Evolutionary conservation across 2,113 vertebrate genomes (phyloP).

Genomic region (Alces alces): DNA sequence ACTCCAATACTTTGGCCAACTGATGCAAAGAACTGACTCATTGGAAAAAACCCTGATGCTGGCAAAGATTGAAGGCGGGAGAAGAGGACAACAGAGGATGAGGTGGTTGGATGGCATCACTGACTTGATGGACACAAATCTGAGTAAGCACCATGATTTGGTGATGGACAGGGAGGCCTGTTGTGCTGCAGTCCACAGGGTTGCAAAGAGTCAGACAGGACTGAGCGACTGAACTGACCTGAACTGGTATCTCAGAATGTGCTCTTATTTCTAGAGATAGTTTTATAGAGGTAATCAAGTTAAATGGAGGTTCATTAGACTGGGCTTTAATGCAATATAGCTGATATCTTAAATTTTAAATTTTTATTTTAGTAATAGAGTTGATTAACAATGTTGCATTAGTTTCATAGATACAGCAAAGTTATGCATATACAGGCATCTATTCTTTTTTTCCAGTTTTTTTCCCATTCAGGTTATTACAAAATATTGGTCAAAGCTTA

Average conservation of each 20-base stretch:
- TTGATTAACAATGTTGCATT: not conserved
- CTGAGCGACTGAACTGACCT: not conserved
- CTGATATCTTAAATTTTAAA: not conserved
- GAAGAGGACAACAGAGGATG: not conserved
- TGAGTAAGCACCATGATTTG: not conserved
- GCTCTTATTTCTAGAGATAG: not conserved
- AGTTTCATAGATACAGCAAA: not conserved
- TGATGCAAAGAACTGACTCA: not conserved
- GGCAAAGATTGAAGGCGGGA: not conserved
- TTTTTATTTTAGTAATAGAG: not conserved
- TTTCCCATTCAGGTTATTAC: not conserved
- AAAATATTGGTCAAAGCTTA: not conserved
- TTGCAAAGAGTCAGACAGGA: not conserved
- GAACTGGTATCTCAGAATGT: not conserved
- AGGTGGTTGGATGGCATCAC: not conserved
- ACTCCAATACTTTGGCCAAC: not conserved
- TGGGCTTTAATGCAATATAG: too few species aligned
- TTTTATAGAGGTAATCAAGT: not conserved
- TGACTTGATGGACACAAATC: not conserved
- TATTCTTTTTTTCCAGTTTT: not conserved
- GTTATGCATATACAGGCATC: not conserved
- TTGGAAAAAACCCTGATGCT: not conserved
- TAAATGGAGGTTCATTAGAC: not conserved
- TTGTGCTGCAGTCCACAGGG: fast-evolving
- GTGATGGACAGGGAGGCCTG: not conserved